phyloP scores from a whole-genome alignment of 2,888 invertebrate species.

The Agrypnus murinus region DNA sequence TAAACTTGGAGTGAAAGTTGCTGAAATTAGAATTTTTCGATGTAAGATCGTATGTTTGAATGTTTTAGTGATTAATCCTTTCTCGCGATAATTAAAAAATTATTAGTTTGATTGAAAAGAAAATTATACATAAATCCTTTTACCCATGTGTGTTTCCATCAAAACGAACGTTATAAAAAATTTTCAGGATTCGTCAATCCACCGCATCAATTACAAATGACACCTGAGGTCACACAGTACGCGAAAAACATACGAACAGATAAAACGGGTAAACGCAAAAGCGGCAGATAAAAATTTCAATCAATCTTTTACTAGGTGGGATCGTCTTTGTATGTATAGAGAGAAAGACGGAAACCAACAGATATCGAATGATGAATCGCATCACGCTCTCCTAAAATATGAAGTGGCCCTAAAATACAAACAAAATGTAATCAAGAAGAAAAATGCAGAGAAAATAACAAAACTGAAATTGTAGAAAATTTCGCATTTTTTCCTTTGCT shows the following conservation, averaged over 20 bases:
- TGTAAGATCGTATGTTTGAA: not conserved
- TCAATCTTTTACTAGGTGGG: slow-evolving; percentile 29
- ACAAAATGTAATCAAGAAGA: slow-evolving; percentile 28
- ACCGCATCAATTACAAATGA: slow-evolving; percentile 26
- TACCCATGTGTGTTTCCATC: not conserved
- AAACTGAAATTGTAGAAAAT: slow-evolving; percentile 15
- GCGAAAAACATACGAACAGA: not conserved
- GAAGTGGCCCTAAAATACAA: slow-evolving; percentile 25
- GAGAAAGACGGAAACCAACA: slow-evolving; percentile 15
- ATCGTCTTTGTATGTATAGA: slow-evolving; percentile 20
- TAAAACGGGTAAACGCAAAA: slow-evolving; percentile 25
- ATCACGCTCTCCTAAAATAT: slow-evolving; percentile 13
- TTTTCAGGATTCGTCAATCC: slow-evolving; percentile 12
- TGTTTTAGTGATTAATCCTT: not conserved
- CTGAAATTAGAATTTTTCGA: not conserved
- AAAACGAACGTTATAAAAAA: slow-evolving; percentile 23
- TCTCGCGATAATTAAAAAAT: not conserved
- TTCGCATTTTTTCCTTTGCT: not conserved
- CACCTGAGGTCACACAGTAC: slow-evolving; percentile 13
- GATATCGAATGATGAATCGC: slow-evolving; percentile 32
- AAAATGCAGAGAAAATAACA: slow-evolving; percentile 12
- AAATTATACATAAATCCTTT: slow-evolving; percentile 4
- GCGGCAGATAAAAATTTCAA: slow-evolving; percentile 29
- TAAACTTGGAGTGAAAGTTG: slow-evolving; percentile 13
- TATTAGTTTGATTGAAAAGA: not conserved